A percentile compares a stretch with the other conserved stretches of the same genome.
phyloP scores from a whole-genome alignment of 2,113 vertebrate species.

The Mellivora capensis region DNA sequence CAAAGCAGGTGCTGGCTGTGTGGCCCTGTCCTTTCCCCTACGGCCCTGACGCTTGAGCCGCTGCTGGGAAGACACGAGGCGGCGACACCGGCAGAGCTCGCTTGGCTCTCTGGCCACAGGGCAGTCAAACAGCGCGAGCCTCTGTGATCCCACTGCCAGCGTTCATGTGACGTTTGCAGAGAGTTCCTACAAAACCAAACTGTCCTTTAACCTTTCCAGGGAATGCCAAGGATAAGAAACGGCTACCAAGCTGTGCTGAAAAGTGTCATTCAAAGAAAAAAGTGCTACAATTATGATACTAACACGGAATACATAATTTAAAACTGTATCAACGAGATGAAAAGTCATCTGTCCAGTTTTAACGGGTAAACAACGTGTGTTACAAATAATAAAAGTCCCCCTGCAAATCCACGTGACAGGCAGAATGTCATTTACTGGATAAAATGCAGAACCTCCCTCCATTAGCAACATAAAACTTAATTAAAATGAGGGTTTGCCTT shows the following conservation, averaged over 20 bases:
- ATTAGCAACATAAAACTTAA: background rate
- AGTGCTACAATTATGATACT: background rate
- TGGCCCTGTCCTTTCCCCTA: background rate
- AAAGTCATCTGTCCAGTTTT: background rate
- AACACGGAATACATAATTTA: background rate
- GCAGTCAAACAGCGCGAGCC: background rate
- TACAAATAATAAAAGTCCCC: background rate
- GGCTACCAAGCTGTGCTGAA: background rate
- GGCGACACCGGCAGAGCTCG: fast-evolving
- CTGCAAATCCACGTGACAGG: background rate
- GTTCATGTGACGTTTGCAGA: background rate
- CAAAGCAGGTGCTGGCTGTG: too few relatives aligned
- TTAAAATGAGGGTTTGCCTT: conserved; percentile 4
- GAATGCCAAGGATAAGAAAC: background rate
- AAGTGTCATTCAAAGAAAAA: background rate
- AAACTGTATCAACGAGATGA: background rate
- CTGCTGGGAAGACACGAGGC: background rate
- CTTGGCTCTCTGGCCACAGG: background rate
- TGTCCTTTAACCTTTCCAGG: conserved; percentile 28
- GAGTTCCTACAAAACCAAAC: background rate
- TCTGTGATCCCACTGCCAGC: background rate
- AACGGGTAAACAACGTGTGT: background rate
- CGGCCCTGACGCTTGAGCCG: fast-evolving
- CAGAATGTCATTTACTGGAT: background rate
- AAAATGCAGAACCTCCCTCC: background rate